Evolutionary conservation across 2,888 invertebrate genomes (phyloP), one percentile per base, ranked within the genome.

Genomic region (Phortica magna): DNA sequence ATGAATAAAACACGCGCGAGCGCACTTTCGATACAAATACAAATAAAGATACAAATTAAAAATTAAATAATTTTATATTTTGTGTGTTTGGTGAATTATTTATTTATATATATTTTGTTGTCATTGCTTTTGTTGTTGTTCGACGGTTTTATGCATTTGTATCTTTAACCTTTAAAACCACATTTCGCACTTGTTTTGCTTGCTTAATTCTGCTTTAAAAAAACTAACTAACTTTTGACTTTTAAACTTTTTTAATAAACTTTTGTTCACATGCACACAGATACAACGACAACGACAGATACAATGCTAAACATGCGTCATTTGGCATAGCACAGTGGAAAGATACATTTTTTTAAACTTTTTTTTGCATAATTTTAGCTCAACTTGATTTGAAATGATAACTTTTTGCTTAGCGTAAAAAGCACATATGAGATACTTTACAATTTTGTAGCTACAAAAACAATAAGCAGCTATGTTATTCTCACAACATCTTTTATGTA

Each of bases 181-280:
- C 76, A 78, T 77, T 77, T 78, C 79, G 75, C 75, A 83, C 78
- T 81, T 77, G 76, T 80, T 55, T 78, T 78, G 59, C 76, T 79
- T 78, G 77, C 42, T 73, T 77, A 78, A 77, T 78, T 76, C 31
- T 57, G 59, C 43, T 64, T n/a, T n/a, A n/a, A 64, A 74, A 31
- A 31, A 31, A 31, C 31, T 31, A 31, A 9, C 74, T 77, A 78
- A 77, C 82, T 80, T 79, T 80, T 88, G 87, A 87, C 88, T 88
- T 85, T 88, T 85, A 79, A 79, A 76, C 59, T 68, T 75, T 55
- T 57, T 53, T 31, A 43, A 53, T 74, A 61, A 19, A 22, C 31
- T 72, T 31, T 41, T 9, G 31, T 48, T 48, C 48, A 12, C 10
- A 48, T 12, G 14, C 48, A 48, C 48, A 48, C 2, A 14, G 10